Evolutionary conservation across 2,113 vertebrate species (phyloP).

Genomic region (Coptodon bakossiorum): DNA sequence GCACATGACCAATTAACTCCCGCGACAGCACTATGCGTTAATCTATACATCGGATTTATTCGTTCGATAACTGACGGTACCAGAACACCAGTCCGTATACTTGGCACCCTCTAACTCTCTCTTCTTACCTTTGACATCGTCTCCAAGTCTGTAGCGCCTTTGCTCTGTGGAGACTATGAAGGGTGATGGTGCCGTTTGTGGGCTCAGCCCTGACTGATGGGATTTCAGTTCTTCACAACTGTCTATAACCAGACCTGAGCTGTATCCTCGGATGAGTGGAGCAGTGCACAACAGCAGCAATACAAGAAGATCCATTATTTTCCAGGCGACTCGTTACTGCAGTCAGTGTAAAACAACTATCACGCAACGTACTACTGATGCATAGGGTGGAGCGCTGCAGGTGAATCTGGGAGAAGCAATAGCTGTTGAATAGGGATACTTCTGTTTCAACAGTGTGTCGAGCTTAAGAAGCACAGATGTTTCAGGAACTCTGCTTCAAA

Average conservation of each 20-base stretch:
- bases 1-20: not conserved
- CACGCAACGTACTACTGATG: not conserved
- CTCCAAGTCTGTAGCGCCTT: conserved; percentile 10
- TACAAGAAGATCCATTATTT: not conserved
- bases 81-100: accelerated
- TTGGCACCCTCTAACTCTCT: not conserved
- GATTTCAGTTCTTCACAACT: conserved; percentile 43
- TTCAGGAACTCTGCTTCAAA: not conserved
- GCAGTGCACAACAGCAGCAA: not conserved
- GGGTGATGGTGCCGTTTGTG: not conserved
- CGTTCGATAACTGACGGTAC: not conserved
- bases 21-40: accelerated
- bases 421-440: not conserved
- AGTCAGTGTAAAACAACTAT: accelerated
- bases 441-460: not conserved
- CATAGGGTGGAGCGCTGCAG: not conserved
- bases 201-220: not conserved
- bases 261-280: not conserved
- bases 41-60: not conserved
- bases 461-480: not conserved
- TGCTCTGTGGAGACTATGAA: conserved; percentile 2
- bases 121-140: conserved; percentile 49
- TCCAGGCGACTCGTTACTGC: not conserved
- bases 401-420: not conserved
- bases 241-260: not conserved